Conservation (phyloP, 1,140 invertebrate species). For the Venturia canescens region DNA sequence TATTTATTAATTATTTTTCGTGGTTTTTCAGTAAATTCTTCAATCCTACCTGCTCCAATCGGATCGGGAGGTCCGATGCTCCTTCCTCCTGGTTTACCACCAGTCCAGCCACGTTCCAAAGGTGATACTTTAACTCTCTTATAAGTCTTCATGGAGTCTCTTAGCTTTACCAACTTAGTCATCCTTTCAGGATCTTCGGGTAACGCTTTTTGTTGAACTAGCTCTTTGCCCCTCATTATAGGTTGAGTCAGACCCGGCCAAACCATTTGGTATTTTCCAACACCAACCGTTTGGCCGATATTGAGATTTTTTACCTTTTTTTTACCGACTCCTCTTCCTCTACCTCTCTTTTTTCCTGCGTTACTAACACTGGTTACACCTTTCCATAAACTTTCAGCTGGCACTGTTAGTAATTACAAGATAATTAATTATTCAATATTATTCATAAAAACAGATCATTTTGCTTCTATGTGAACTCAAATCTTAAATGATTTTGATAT, state of each 20-base stretch:
- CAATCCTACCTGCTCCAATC: slow-evolving; percentile 83
- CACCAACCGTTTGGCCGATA: slow-evolving; percentile 91
- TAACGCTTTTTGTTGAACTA: slow-evolving; percentile 83
- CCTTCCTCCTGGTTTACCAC: slow-evolving; percentile 87
- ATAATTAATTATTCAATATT: not conserved
- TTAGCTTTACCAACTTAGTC: slow-evolving; percentile 83
- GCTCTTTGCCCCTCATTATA: slow-evolving; percentile 86
- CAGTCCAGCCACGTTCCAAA: slow-evolving; percentile 93
- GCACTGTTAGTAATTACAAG: slow-evolving; percentile 76
- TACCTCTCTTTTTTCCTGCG: slow-evolving; percentile 94
- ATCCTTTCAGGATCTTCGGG: slow-evolving; percentile 85
- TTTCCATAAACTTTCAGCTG: slow-evolving; percentile 93
- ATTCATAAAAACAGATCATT: not conserved
- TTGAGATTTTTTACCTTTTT: slow-evolving; percentile 91
- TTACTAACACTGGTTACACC: slow-evolving; percentile 96
- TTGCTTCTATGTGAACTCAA: not conserved
- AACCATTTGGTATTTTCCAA: slow-evolving; percentile 89
- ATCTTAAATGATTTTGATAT: slow-evolving; percentile 26
- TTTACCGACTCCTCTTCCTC: slow-evolving; percentile 88
- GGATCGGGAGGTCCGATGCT: slow-evolving; percentile 93
- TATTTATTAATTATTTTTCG: slow-evolving; percentile 28
- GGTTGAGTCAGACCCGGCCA: slow-evolving; percentile 96
- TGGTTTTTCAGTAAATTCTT: not conserved
- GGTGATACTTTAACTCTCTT: slow-evolving; percentile 82
- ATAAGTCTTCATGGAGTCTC: slow-evolving; percentile 84